phyloP scores from a whole-genome alignment of 2,888 invertebrate species.

The Sinopyrophorus schimmeli region DNA sequence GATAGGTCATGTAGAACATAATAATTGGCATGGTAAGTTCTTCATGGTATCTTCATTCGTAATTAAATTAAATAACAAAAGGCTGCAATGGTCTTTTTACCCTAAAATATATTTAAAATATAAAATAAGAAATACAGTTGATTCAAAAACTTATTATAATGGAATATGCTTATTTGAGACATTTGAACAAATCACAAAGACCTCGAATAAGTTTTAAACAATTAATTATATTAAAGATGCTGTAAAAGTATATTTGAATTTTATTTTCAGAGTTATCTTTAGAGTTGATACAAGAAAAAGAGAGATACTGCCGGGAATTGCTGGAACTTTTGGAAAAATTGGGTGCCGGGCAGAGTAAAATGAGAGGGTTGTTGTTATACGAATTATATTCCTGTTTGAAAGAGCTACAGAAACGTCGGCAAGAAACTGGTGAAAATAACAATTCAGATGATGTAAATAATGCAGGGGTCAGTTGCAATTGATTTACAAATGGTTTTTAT shows the following conservation, averaged over 20 bases:
- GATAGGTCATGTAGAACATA: slow-evolving; percentile 61
- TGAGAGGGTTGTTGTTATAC: slow-evolving; percentile 50
- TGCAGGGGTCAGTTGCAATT: neutral
- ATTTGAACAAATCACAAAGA: neutral
- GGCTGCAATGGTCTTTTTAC: neutral
- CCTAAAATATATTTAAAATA: neutral
- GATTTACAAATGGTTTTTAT: neutral
- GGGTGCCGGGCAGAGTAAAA: slow-evolving; percentile 57
- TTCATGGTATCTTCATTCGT: neutral
- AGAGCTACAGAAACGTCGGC: slow-evolving; percentile 30
- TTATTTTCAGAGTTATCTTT: slow-evolving; percentile 61
- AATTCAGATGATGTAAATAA: neutral
- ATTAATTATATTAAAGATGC: too few relatives aligned
- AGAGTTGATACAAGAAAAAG: slow-evolving; percentile 62
- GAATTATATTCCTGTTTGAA: slow-evolving; percentile 43
- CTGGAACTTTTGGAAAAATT: slow-evolving; percentile 62
- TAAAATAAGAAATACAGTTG: neutral
- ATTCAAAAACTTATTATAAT: neutral
- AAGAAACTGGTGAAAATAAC: neutral
- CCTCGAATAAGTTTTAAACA: too few relatives aligned
- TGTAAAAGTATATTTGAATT: too few relatives aligned
- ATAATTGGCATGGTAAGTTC: slow-evolving; percentile 61
- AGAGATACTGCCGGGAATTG: slow-evolving; percentile 64
- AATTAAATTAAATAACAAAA: neutral
- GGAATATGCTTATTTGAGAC: neutral